Evolutionary conservation across 1,140 invertebrate genomes (phyloP).

Genomic region (Drosophila nebulosa): DNA sequence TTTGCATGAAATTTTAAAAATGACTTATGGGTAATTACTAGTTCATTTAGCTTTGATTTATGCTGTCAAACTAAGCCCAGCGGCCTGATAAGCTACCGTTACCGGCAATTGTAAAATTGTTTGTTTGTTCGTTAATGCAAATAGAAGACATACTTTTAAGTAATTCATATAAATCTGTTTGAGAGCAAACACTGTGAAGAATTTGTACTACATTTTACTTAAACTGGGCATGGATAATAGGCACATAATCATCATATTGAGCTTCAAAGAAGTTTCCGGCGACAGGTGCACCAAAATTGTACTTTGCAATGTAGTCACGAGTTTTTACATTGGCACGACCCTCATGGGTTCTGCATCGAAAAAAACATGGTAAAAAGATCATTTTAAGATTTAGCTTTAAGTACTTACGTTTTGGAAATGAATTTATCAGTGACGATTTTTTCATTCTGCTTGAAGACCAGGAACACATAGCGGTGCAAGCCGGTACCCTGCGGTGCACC

Average conservation of each 20-base stretch:
- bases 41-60: too few species aligned
- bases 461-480: constrained; percentile 94
- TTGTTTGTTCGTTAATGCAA: too few species aligned
- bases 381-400: background rate
- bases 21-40: too few species aligned
- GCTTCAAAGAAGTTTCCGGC: constrained; percentile 96
- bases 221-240: constrained; percentile 78
- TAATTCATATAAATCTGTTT: too few species aligned
- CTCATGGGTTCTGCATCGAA: constrained; percentile 83
- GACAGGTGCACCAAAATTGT: constrained; percentile 91
- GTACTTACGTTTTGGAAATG: constrained; percentile 61
- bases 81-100: too few species aligned
- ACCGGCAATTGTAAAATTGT: too few species aligned
- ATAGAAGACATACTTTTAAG: too few species aligned
- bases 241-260: constrained; percentile 95
- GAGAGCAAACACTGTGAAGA: too few species aligned
- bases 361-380: constrained; percentile 9
- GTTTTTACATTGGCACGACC: constrained; percentile 89
- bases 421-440: constrained; percentile 65
- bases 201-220: constrained; percentile 25
- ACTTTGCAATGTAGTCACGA: constrained; percentile 91
- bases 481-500: constrained; percentile 91
- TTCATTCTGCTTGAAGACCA: constrained; percentile 90
- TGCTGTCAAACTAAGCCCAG: too few species aligned
- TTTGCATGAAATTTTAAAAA: too few species aligned